Evolutionary conservation across 2,797 vertebrate species (phyloP).

Genomic region (Enteromius afrohamiltoni): DNA sequence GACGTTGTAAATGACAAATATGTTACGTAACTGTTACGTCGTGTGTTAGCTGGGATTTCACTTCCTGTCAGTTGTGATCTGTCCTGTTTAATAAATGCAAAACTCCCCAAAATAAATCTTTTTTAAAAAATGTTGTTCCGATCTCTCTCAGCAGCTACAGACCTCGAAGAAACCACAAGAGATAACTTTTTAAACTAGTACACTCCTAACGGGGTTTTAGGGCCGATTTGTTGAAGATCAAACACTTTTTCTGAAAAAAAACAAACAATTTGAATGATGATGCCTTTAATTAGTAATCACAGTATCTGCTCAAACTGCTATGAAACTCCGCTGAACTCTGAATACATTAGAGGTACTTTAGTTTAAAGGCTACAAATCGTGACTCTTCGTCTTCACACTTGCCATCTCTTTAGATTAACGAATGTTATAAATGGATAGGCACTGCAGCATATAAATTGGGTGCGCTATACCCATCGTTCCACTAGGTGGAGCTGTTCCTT

Average conservation of each 20-base stretch:
- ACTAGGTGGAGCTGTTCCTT: neutral
- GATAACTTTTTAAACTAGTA: neutral
- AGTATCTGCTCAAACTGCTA: neutral
- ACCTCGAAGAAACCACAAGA: neutral
- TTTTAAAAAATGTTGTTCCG: too few relatives aligned
- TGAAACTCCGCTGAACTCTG: neutral
- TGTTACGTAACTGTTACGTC: too few relatives aligned
- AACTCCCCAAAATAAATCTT: too few relatives aligned
- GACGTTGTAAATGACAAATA: too few relatives aligned
- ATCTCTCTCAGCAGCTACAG: neutral
- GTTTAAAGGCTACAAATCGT: neutral
- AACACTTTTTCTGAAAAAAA: neutral
- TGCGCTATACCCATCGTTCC: neutral
- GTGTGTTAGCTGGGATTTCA: too few relatives aligned
- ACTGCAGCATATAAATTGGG: neutral
- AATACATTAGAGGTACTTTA: neutral
- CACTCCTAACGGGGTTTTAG: neutral
- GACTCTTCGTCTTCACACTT: neutral
- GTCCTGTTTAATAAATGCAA: too few relatives aligned
- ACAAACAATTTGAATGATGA: neutral
- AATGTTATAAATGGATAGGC: neutral
- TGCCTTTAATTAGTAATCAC: slow-evolving; percentile 29
- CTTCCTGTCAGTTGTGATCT: too few relatives aligned
- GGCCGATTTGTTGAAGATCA: neutral
- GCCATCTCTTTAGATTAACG: neutral